phyloP scores from a whole-genome alignment of 2,797 vertebrate species.

The Acropternis orthonyx region DNA sequence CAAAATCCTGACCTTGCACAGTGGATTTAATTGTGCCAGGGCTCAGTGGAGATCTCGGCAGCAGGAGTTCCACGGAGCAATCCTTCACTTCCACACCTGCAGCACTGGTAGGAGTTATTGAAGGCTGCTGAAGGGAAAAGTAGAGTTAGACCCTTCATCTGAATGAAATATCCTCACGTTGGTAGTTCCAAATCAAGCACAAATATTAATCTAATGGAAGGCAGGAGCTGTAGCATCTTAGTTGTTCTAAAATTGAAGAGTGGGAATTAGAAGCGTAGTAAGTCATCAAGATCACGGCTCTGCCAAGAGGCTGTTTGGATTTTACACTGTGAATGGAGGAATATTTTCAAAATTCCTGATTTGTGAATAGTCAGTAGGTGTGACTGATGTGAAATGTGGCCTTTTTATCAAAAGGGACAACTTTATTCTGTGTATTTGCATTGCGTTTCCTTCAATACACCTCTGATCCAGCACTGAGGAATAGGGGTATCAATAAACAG shows the following conservation, averaged over 20 bases:
- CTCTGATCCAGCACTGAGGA: neutral
- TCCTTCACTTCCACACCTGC: conserved; percentile 48
- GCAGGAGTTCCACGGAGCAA: conserved; percentile 20
- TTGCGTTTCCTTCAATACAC: neutral
- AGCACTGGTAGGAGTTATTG: neutral
- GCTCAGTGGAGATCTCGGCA: conserved; percentile 14
- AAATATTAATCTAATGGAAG: conserved; percentile 4
- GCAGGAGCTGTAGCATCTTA: neutral
- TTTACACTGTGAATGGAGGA: neutral
- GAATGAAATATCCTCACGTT: neutral
- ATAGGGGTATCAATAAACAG: neutral
- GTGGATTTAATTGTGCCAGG: conserved; percentile 14
- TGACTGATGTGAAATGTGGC: neutral
- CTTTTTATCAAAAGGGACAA: neutral
- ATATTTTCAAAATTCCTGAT: neutral
- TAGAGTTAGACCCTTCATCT: neutral
- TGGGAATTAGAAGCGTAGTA: neutral
- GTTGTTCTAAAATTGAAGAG: neutral
- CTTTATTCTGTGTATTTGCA: neutral
- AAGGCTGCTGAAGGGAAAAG: conserved; percentile 23
- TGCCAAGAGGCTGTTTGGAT: neutral
- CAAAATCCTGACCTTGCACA: conserved; percentile 28
- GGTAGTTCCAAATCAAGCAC: conserved; percentile 10
- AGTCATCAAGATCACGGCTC: neutral
- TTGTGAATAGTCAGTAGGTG: neutral